phyloP scores from a whole-genome alignment of 2,797 vertebrate genomes.

The Epinephelus malabaricus region DNA sequence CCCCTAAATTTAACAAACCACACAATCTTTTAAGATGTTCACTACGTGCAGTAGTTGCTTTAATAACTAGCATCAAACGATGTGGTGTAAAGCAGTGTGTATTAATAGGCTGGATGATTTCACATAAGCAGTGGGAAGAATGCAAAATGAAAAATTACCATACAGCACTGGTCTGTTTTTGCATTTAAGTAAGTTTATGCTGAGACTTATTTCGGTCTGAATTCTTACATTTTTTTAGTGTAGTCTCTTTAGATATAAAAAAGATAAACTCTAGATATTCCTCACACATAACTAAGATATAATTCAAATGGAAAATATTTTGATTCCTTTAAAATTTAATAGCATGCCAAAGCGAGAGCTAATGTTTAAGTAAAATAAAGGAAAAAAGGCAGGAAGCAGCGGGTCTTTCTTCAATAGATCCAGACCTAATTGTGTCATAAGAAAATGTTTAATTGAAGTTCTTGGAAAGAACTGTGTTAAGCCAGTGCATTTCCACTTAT shows the following conservation, averaged over 20 bases:
- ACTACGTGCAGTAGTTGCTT: background rate
- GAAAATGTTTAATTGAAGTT: slow-evolving; percentile 65
- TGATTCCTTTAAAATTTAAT: slow-evolving; percentile 3
- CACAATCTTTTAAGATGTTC: background rate
- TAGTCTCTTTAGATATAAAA: background rate
- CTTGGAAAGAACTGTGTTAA: slow-evolving; percentile 57
- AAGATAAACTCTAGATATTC: background rate
- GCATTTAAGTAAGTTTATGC: background rate
- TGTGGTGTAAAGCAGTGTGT: background rate
- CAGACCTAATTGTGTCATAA: slow-evolving; percentile 61
- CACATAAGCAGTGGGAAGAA: background rate
- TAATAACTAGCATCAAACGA: background rate
- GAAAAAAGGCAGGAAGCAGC: slow-evolving; percentile 5
- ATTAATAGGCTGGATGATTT: slow-evolving; percentile 1
- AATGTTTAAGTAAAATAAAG: slow-evolving; percentile 33
- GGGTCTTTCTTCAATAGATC: slow-evolving; percentile 31
- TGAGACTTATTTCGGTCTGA: background rate
- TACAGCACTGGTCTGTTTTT: background rate
- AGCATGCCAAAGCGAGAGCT: background rate
- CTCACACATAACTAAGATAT: background rate
- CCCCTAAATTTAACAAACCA: background rate
- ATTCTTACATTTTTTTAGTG: slow-evolving; percentile 1
- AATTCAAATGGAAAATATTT: slow-evolving; percentile 29
- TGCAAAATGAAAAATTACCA: background rate
- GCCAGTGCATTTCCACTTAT: slow-evolving; percentile 47